Evolutionary conservation across 2,888 invertebrate genomes (phyloP), one percentile per base, ranked within the genome.

Genomic region (Trichopoda pennipes): DNA sequence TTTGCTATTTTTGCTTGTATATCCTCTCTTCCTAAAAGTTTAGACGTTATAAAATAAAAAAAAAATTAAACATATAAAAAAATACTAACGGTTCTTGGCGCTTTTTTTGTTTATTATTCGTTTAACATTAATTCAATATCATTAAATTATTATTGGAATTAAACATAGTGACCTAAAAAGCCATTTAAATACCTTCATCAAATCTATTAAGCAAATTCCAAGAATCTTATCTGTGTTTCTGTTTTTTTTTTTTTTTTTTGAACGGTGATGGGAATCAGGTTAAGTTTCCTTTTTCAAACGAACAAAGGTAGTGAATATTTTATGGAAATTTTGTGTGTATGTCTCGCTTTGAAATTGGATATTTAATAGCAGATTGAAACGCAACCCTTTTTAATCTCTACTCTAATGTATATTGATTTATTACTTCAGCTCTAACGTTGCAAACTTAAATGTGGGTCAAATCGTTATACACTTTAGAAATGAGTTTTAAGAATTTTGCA

Each of bases 341-440:
- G 38, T 23, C 35, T 58, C 38, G 38, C 60, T 60, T 44, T 21
- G 19, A 56, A 58, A 66, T 61, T 60, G 47, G 58, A 42, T 53
- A 70, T 75, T 80, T 80, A 79, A 73, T 80, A 44, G 75, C 55
- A 61, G 1, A 38, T 21, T 69, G 38, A 76, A 80, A 80, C 80
- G 80, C 80, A 80, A 76, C 66, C 80, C 69, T 76, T 80, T 80
- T 70, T 21, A n/a, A 35, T 17, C 28, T 68, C 42, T 44, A 9
- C 61, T 64, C 49, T 56, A 70, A 64, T 51, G 38, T 42, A 49
- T 56, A 58, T 72, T 78, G 78, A 78, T 72, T 78, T 78, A 78
- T 78, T 72, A 35, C 19, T 42, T 58, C 8, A 78, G 55, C 38
- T 64, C 38, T 47, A 69, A 78, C 2, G 17, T 49, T 56, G 42